Conservation (phyloP, 2,113 vertebrate species). For the Bombycilla garrulus region DNA sequence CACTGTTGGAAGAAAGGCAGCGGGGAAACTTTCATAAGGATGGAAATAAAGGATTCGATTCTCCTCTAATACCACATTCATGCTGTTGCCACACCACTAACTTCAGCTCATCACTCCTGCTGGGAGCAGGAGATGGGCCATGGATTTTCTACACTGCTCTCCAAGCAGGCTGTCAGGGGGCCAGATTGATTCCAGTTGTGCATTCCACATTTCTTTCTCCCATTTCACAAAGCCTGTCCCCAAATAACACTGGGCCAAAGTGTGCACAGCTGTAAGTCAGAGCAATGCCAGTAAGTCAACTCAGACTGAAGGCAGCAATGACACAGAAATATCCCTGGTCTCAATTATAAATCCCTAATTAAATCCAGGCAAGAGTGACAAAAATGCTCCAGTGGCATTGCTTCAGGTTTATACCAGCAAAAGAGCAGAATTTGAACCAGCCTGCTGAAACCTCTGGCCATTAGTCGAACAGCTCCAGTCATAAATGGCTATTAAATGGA, state of each 20-base stretch:
- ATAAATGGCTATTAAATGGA: not conserved
- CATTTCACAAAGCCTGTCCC: conserved; percentile 66
- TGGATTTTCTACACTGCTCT: conserved; percentile 32
- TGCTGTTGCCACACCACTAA: conserved; percentile 53
- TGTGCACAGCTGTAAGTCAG: conserved; percentile 60
- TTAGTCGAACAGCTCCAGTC: not conserved
- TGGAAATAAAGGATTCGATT: conserved; percentile 20
- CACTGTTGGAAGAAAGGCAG: conserved; percentile 77
- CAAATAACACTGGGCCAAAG: conserved; percentile 65
- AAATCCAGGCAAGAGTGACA: conserved; percentile 54
- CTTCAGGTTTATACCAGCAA: conserved; percentile 35
- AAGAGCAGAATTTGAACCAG: conserved; percentile 14
- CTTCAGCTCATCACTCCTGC: conserved; percentile 49
- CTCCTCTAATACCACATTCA: conserved; percentile 50
- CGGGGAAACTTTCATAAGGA: conserved; percentile 27
- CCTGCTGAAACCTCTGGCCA: not conserved
- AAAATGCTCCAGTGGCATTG: conserved; percentile 25
- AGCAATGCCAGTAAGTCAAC: conserved; percentile 51
- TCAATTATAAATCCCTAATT: conserved; percentile 59
- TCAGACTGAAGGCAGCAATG: conserved; percentile 38
- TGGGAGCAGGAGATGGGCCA: conserved; percentile 30
- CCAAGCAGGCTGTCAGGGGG: conserved; percentile 4
- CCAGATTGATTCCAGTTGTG: conserved; percentile 60
- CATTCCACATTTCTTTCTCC: conserved; percentile 60
- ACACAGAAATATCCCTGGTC: conserved; percentile 39